Conservation (phyloP, 2,797 vertebrate species). For the Phoeniculus purpureus region DNA sequence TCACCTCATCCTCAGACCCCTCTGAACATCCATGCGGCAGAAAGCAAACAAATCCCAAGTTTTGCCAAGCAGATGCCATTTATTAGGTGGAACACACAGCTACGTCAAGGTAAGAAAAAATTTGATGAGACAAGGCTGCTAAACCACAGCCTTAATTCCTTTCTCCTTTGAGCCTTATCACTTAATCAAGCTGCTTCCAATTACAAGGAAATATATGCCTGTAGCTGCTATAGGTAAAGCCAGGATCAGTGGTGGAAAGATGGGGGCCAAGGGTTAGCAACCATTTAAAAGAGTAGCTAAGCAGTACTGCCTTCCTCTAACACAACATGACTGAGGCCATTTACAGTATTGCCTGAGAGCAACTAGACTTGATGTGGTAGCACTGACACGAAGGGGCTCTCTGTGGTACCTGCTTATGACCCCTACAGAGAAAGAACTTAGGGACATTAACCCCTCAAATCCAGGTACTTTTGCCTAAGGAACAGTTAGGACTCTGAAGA, state of each 20-base stretch:
- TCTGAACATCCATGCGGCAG: conserved; percentile 80
- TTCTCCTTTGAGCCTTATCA: neutral
- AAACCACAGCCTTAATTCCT: neutral
- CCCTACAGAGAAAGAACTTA: fast-evolving
- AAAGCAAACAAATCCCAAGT: conserved; percentile 65
- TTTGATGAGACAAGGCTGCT: neutral
- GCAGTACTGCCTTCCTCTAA: neutral
- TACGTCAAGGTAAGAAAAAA: conserved; percentile 77
- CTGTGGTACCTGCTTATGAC: neutral
- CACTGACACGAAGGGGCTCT: neutral
- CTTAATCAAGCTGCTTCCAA: neutral
- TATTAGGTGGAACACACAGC: conserved; percentile 80
- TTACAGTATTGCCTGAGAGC: fast-evolving
- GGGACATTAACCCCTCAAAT: neutral
- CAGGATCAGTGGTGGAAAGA: neutral
- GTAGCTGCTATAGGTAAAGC: neutral
- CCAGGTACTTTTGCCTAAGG: neutral
- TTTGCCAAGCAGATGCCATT: conserved; percentile 80
- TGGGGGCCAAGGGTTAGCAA: neutral
- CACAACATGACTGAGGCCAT: neutral
- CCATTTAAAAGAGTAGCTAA: neutral
- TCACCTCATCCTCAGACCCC: conserved; percentile 83
- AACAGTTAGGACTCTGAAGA: neutral
- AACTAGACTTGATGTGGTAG: neutral
- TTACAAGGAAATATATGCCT: neutral